Evolutionary conservation across 1,140 invertebrate species (phyloP).

Genomic region (Temnothorax nylanderi): DNA sequence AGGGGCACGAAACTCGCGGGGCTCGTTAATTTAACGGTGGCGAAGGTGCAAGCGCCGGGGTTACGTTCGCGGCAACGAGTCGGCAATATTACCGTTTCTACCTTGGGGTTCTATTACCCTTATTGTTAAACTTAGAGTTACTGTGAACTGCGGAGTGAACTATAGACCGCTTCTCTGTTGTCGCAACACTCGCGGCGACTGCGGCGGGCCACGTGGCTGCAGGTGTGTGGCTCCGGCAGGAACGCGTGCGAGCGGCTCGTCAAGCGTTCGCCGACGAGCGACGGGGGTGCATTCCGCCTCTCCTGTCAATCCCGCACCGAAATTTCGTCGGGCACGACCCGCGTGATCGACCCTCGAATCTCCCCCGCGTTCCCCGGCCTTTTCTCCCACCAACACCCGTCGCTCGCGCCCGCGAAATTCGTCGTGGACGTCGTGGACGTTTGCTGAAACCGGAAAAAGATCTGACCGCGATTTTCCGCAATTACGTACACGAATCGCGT

Average conservation of each 20-base stretch:
- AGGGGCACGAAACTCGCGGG: not conserved
- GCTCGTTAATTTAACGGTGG: slow-evolving; percentile 74
- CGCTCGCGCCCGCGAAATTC: not conserved
- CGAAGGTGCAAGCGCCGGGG: slow-evolving; percentile 61
- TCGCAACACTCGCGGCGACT: slow-evolving; percentile 78
- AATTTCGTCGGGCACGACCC: not conserved
- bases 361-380: not conserved
- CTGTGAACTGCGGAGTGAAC: slow-evolving; percentile 83
- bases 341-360: not conserved
- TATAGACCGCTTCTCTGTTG: slow-evolving; percentile 79
- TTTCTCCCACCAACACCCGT: not conserved
- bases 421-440: not conserved
- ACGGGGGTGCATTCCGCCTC: not conserved
- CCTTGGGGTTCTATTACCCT: slow-evolving; percentile 81
- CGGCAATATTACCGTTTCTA: slow-evolving; percentile 74
- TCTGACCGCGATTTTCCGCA: slow-evolving; percentile 36
- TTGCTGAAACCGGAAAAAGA: not conserved
- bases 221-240: slow-evolving; percentile 75
- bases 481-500: slow-evolving; percentile 49
- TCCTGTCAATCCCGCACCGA: slow-evolving; percentile 19
- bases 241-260: slow-evolving; percentile 64
- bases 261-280: slow-evolving; percentile 40
- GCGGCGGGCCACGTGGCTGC: slow-evolving; percentile 82
- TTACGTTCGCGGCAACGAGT: slow-evolving; percentile 47
- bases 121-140: slow-evolving; percentile 85